Conservation (phyloP, 2,113 vertebrate species). For the Mastomys natalensis region DNA sequence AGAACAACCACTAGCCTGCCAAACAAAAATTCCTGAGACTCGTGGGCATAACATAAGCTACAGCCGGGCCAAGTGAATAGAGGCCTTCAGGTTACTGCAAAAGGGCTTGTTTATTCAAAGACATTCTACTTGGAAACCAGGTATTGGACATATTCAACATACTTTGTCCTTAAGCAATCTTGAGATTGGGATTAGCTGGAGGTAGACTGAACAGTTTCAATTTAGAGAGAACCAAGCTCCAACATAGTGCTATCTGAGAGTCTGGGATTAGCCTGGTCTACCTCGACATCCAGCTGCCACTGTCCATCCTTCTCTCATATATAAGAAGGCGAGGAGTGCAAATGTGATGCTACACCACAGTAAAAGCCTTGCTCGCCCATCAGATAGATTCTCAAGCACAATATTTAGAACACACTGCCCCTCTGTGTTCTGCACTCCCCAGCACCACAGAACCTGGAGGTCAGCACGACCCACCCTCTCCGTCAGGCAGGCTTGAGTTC, state of each 20-base stretch:
- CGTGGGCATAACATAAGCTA: not conserved
- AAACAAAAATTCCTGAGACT: not conserved
- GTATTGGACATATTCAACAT: not conserved
- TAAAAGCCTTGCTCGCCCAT: not conserved
- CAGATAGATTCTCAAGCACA: not conserved
- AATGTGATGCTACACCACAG: not conserved
- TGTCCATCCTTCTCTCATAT: not conserved
- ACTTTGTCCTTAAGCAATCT: not conserved
- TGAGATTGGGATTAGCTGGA: conserved; percentile 30
- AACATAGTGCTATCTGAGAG: not conserved
- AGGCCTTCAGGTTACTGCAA: not conserved
- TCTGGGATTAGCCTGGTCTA: not conserved
- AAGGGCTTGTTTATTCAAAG: not conserved
- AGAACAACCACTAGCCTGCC: not conserved
- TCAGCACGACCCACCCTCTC: conserved; percentile 47
- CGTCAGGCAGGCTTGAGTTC: not conserved
- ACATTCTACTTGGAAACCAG: not conserved
- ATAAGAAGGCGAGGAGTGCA: not conserved
- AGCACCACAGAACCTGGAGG: conserved; percentile 3
- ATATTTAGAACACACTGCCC: conserved; percentile 9
- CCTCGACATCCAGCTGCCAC: not conserved
- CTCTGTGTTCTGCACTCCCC: conserved; percentile 9
- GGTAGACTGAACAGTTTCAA: not conserved
- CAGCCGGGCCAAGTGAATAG: not conserved
- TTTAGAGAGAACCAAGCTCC: not conserved